Evolutionary conservation across 2,797 vertebrate species (phyloP), one percentile per base, ranked within the genome.

Genomic region (Mormyrops attenuatus): DNA sequence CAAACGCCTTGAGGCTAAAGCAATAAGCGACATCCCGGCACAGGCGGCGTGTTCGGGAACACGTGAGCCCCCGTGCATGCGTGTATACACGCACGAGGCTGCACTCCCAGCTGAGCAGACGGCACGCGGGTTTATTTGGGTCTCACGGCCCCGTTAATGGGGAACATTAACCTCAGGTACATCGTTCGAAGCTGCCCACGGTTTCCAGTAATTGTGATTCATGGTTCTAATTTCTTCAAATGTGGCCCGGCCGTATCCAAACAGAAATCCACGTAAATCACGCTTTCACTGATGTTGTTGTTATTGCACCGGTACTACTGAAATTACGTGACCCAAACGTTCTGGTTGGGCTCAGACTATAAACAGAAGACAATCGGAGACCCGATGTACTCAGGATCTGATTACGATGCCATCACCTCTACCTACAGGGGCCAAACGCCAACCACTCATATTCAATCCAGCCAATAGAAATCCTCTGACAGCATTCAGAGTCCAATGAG

Each of bases 111-210:
- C 30, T 3, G 20, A 44, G 57, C 60, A 38, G 17, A 47, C 20
- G 20, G 30, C 22, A 47, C 5, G 8, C 9, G 34, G n/a, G 41
- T 94, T 93, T 94, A 95, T 93, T 93, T 92, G 47, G 88, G 93
- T 92, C 93, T 15, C 92, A 92, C 92, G 90, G 95, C 93, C 95
- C 95, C 95, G 95, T 96, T 96, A 96, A 96, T 95, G 96, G 95
- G 95, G 95, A 96, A 95, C 96, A 97, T 96, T 96, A 97, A 96
- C 95, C 95, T 95, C 94, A 93, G 94, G 95, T 94, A 96, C 95
- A 96, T 93, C 84, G 91, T 96, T 89, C 89, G 52, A 94, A 34
- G 91, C 93, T 94, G 91, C 92, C 93, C 93, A 94, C 93, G 92
- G 3, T 94, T 96, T 96, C 94, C 94, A 93, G 95, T 94, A 96